phyloP scores from a whole-genome alignment of 2,888 invertebrate species.

The Plagodis dolabraria region DNA sequence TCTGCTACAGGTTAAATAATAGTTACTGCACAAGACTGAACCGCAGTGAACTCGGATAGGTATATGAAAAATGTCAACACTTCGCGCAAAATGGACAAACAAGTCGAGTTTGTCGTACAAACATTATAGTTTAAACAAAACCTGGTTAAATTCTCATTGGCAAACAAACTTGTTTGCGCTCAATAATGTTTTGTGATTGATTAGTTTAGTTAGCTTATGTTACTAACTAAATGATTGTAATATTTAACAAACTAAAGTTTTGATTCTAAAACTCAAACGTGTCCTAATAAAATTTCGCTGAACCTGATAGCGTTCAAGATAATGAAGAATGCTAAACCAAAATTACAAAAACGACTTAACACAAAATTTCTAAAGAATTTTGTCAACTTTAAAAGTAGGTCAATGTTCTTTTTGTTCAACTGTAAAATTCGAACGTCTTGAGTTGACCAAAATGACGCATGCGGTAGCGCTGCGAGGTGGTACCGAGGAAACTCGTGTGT shows the following conservation, averaged over 20 bases:
- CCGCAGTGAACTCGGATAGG: conserved; percentile 52
- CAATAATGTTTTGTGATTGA: conserved; percentile 9
- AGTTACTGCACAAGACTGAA: conserved; percentile 34
- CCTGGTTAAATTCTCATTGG: conserved; percentile 15
- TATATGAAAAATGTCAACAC: conserved; percentile 51
- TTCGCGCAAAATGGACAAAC: conserved; percentile 47
- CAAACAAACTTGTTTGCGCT: conserved; percentile 13
- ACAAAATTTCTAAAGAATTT: conserved; percentile 8
- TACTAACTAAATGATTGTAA: not conserved
- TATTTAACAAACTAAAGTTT: not conserved
- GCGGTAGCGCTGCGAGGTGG: conserved; percentile 62
- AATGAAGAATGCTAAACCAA: conserved; percentile 10
- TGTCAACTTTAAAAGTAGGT: conserved; percentile 33
- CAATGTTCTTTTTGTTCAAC: conserved; percentile 39
- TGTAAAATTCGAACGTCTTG: conserved; percentile 44
- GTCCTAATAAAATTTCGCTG: not conserved
- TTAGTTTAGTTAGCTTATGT: conserved; percentile 1
- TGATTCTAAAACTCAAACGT: not conserved
- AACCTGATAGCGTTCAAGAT: not conserved
- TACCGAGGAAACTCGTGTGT: conserved; percentile 58
- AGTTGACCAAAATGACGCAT: conserved; percentile 74
- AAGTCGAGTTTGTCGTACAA: conserved; percentile 44
- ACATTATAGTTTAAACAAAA: conserved; percentile 38
- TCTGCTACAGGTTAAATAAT: conserved; percentile 17
- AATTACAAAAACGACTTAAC: conserved; percentile 12